Base-by-base conservation (phyloP, 2,797 vertebrate genomes). In the Tauraco hartlaubi region DNA sequence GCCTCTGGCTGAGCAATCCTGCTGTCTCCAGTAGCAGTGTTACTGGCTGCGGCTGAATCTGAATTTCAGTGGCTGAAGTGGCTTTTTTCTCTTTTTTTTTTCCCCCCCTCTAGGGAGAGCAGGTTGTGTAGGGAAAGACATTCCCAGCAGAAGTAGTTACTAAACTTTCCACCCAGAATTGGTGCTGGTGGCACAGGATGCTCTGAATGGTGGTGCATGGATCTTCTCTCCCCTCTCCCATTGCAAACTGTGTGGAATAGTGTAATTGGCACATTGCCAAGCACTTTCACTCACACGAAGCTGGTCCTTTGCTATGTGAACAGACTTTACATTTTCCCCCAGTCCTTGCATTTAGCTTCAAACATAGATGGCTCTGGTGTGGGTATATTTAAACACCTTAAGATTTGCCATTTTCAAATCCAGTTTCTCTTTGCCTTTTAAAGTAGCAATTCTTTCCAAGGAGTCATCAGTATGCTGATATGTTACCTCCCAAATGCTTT, bases 1-100 rank as follows among this genome's bases (percentile, higher is more conserved):
- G 78, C 44, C 71, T 61, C 74, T 86, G 88, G 35, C 71, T 90
- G 89, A 88, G 64, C 61, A 29, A 5, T 82, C 63, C 51, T 39
- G 26, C 61, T 88, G 44, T 12, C 33, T 49, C 64, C 16, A 4
- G 35, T 17, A 55, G 58, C 31, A 51, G 6, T 76, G 51, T 43
- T 87, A 12, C 69, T 71, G 64, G 44, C 55, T 55, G 69, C 13
- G 26, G 26, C 69, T 88, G 41, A 64, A 54, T 41, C 39, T 41
- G 35, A 35, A 35, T 35, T 35, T 35, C 35, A 35, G 35, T 35
- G 35, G 35, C 35, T 35, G 35, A 35, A 35, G 39, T 41, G 39
- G 39, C 31, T 52, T 44, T 15, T 31, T 25, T 39, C 22, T 37
- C 2, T 13, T 8, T 7, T 17, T 8, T 6, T 25, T 19, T 16